Evolutionary conservation across 2,113 vertebrate species (phyloP).

Genomic region (Mus pahari): DNA sequence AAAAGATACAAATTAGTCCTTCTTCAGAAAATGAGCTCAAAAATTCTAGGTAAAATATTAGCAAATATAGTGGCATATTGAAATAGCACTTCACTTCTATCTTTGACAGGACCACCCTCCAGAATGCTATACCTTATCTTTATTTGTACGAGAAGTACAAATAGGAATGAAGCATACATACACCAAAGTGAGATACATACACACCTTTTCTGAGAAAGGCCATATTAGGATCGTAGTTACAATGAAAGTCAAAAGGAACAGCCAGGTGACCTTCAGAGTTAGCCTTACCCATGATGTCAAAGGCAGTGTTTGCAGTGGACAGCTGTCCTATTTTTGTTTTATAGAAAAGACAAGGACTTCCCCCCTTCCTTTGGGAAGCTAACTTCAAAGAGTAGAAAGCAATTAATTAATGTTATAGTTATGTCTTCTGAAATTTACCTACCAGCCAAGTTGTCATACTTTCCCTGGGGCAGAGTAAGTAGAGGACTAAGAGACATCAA

Average conservation of each 20-base stretch:
- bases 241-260: neutral
- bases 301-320: neutral
- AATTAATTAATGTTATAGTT: neutral
- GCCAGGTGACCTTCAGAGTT: neutral
- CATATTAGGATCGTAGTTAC: neutral
- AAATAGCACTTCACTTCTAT: conserved; percentile 2
- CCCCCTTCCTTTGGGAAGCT: neutral
- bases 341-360: neutral
- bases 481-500: neutral
- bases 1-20: conserved; percentile 9
- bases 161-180: neutral
- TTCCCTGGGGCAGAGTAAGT: neutral
- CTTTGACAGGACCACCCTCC: neutral
- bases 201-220: neutral
- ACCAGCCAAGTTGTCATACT: neutral
- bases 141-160: neutral
- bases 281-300: neutral
- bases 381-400: neutral
- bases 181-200: neutral
- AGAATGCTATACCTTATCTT: neutral
- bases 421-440: neutral
- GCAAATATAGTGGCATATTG: neutral
- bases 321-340: neutral
- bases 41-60: conserved; percentile 40
- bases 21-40: neutral